Percentiles rank a stretch among this genome's conserved stretches.
Conservation (phyloP, 1,140 invertebrate species). For the Ceratosolen fusciceps region DNA sequence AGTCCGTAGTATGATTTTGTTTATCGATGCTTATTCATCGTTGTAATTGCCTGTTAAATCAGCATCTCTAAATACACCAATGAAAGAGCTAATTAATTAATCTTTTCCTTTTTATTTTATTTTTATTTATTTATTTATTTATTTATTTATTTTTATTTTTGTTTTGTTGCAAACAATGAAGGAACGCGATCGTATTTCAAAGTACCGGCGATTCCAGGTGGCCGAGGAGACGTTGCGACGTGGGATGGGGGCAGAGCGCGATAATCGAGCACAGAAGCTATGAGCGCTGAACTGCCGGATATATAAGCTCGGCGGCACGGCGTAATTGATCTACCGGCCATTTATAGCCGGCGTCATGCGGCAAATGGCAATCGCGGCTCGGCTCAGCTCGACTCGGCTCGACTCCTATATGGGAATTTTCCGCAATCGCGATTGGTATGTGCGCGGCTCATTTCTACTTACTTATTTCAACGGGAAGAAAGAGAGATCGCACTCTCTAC, state of each 20-base stretch:
- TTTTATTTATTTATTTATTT: no score
- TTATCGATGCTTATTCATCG: no score
- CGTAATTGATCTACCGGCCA: slow-evolving; percentile 50
- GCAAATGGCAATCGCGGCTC: slow-evolving; percentile 53
- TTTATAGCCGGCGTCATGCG: slow-evolving; percentile 57
- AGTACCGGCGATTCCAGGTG: not conserved
- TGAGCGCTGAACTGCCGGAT: not conserved
- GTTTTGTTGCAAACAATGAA: not conserved
- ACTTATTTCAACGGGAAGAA: slow-evolving; percentile 44
- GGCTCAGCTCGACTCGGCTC: no score
- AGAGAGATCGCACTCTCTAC: slow-evolving; percentile 51
- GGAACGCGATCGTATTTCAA: slow-evolving; percentile 9
- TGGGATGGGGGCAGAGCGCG: not conserved
- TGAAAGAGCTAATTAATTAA: no score
- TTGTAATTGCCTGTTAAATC: no score
- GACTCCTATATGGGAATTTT: slow-evolving; percentile 61
- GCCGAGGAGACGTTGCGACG: not conserved
- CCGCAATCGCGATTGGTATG: slow-evolving; percentile 48
- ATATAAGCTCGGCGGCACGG: slow-evolving; percentile 31
- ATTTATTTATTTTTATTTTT: no score
- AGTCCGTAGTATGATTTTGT: no score
- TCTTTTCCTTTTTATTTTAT: no score
- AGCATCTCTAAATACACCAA: no score
- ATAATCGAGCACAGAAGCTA: slow-evolving; percentile 32
- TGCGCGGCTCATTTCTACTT: slow-evolving; percentile 54